Conservation (phyloP, 2,797 vertebrate species). For the Crenichthys baileyi region DNA sequence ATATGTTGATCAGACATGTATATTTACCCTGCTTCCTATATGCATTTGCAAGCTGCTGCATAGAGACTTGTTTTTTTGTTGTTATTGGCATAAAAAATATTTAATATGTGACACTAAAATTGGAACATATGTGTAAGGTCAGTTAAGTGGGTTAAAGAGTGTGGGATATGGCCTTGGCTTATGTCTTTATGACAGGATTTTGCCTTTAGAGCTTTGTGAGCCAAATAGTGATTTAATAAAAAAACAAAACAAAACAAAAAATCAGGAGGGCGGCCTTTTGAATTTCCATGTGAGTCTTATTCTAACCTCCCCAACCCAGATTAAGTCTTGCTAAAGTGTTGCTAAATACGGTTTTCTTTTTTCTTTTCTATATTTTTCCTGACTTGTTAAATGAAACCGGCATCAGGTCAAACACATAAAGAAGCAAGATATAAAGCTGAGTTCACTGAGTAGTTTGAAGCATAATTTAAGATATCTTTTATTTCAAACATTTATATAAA, state of each 20-base stretch:
- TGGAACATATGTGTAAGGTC: slow-evolving; percentile 30
- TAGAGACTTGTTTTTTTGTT: not conserved
- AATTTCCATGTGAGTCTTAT: not conserved
- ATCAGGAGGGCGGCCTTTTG: not conserved
- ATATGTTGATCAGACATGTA: no score
- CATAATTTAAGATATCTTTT: not conserved
- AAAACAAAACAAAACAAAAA: not conserved
- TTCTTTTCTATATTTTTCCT: not conserved
- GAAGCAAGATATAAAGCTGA: not conserved
- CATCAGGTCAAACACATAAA: not conserved
- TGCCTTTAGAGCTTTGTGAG: slow-evolving; percentile 6
- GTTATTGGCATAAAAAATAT: slow-evolving; percentile 20
- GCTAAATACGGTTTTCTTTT: not conserved
- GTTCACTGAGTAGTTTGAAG: not conserved
- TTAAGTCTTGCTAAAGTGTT: not conserved
- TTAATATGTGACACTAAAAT: slow-evolving; percentile 32
- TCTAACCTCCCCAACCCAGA: not conserved
- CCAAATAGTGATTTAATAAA: slow-evolving; percentile 13
- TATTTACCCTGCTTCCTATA: no score
- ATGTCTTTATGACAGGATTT: slow-evolving; percentile 18
- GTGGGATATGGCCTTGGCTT: slow-evolving; percentile 20
- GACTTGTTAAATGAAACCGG: not conserved
- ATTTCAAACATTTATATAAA: not conserved
- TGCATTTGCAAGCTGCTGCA: no score
- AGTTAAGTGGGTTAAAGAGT: slow-evolving; percentile 28